Percentiles rank a stretch among this genome's conserved stretches.
phyloP scores from a whole-genome alignment of 1,140 invertebrate genomes.

The Drosophila nasuta region DNA sequence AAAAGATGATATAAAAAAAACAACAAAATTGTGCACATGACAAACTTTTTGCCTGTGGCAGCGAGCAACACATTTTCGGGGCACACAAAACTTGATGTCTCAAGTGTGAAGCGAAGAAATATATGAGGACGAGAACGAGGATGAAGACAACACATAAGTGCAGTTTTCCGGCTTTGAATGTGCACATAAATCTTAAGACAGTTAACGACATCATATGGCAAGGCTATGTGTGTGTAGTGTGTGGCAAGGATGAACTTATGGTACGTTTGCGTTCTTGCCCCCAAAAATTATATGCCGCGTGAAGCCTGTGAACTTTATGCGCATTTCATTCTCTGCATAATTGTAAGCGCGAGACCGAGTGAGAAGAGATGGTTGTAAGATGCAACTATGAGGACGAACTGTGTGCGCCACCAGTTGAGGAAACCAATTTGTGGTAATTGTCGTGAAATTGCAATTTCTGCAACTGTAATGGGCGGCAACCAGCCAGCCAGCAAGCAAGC shows the following conservation, averaged over 20 bases:
- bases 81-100: slow-evolving; percentile 77
- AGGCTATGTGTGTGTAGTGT: slow-evolving; percentile 3
- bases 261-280: slow-evolving; percentile 51
- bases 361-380: slow-evolving; percentile 13
- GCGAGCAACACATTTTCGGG: slow-evolving; percentile 21
- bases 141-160: slow-evolving; percentile 58
- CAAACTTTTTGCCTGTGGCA: slow-evolving; percentile 53
- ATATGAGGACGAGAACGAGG: slow-evolving; percentile 38
- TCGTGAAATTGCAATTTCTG: slow-evolving; percentile 82
- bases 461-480: slow-evolving; percentile 67
- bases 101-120: slow-evolving; percentile 76
- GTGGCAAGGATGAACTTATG: slow-evolving; percentile 55
- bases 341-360: slow-evolving; percentile 47
- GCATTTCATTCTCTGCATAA: slow-evolving; percentile 70
- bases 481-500: slow-evolving; percentile 7
- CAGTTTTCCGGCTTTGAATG: slow-evolving; percentile 78
- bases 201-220: slow-evolving; percentile 79
- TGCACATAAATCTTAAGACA: slow-evolving; percentile 81
- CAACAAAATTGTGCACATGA: slow-evolving; percentile 60
- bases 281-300: slow-evolving; percentile 63
- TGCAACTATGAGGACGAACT: slow-evolving; percentile 54
- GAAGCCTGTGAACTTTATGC: slow-evolving; percentile 59
- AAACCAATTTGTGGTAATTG: slow-evolving; percentile 82
- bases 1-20: neutral
- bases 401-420: slow-evolving; percentile 70